Conservation (phyloP, 1,140 invertebrate species). For the Panulirus ornatus region DNA sequence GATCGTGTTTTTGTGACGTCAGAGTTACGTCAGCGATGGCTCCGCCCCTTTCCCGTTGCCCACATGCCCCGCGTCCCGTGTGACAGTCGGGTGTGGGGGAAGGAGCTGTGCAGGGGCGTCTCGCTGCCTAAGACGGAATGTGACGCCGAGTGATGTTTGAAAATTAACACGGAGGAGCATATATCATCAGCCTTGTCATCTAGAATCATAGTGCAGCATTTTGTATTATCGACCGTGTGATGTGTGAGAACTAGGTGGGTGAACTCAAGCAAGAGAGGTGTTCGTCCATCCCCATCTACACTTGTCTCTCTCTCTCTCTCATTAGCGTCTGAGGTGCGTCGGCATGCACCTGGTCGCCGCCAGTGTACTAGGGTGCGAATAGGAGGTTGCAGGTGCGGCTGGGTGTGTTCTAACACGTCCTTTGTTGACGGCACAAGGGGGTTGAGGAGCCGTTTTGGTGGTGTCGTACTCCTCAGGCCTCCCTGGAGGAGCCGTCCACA, state of each 20-base stretch:
- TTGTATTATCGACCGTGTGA: not conserved
- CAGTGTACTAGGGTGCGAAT: not conserved
- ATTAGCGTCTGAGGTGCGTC: not conserved
- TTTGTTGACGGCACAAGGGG: too few relatives aligned
- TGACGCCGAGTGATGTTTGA: not conserved
- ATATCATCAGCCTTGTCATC: not conserved
- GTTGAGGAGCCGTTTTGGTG: too few relatives aligned
- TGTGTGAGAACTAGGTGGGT: not conserved
- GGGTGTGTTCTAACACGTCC: too few relatives aligned
- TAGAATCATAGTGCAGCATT: not conserved
- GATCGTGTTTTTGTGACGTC: constrained; percentile 16
- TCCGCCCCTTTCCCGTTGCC: not conserved
- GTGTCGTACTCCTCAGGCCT: too few relatives aligned
- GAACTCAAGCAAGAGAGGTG: not conserved
- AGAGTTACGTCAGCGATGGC: constrained; percentile 10
- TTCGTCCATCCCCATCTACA: not conserved
- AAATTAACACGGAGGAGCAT: not conserved
- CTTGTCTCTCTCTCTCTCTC: not conserved
- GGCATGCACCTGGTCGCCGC: not conserved
- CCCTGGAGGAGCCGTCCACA: too few relatives aligned
- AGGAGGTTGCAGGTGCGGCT: too few relatives aligned
- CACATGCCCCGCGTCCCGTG: not conserved
- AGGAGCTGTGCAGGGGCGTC: not conserved
- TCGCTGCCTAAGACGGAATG: not conserved
- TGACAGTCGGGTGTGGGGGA: not conserved